phyloP scores from a whole-genome alignment of 2,113 vertebrate species.

The Myotis davidii region DNA sequence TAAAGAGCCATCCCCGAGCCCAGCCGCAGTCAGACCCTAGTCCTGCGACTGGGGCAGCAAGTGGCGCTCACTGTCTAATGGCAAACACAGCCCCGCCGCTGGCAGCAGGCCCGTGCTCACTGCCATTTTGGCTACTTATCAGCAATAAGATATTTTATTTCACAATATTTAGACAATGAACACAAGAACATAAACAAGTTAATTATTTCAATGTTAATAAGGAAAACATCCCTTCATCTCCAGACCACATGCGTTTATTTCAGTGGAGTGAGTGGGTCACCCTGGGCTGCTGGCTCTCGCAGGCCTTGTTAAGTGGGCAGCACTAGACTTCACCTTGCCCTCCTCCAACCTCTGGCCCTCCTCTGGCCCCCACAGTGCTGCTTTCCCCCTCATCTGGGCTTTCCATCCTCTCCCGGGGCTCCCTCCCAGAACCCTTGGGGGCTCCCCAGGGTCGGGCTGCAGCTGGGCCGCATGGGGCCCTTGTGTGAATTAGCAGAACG shows the following conservation, averaged over 20 bases:
- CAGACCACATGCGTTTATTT: neutral
- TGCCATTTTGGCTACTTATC: slow-evolving; percentile 50
- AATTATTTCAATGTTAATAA: slow-evolving; percentile 58
- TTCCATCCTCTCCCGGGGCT: neutral
- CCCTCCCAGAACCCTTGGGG: neutral
- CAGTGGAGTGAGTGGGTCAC: neutral
- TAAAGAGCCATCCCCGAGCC: neutral
- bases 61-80: neutral
- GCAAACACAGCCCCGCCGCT: neutral
- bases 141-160: slow-evolving; percentile 59
- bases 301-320: neutral
- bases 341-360: neutral
- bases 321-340: neutral
- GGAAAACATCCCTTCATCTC: slow-evolving; percentile 43
- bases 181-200: slow-evolving; percentile 46
- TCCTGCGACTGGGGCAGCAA: neutral
- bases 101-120: slow-evolving; percentile 12
- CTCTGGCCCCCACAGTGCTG: too few relatives aligned
- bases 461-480: neutral
- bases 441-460: neutral
- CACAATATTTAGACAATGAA: slow-evolving; percentile 66
- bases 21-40: neutral
- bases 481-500: neutral
- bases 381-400: neutral
- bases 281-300: neutral